phyloP scores from a whole-genome alignment of 2,888 invertebrate genomes.

The Cheilosia pagana region DNA sequence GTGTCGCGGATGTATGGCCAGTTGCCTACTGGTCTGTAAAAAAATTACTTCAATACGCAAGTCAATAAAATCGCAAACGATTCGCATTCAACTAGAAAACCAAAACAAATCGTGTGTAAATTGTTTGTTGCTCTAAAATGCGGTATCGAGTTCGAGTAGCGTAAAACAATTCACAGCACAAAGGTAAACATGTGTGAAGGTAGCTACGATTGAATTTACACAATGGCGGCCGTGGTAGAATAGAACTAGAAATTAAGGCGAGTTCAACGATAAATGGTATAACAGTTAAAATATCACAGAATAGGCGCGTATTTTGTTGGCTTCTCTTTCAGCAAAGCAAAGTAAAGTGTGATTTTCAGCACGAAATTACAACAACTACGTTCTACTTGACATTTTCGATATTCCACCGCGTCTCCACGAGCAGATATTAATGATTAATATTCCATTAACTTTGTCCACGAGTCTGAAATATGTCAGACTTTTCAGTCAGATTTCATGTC shows the following conservation, averaged over 20 bases:
- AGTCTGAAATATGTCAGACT: no score
- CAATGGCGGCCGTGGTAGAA: no score
- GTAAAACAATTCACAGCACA: background rate
- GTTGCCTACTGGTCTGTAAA: background rate
- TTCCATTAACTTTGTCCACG: no score
- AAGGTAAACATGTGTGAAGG: slow-evolving; percentile 39
- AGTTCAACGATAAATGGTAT: background rate
- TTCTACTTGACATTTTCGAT: no score
- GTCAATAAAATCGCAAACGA: slow-evolving; percentile 28
- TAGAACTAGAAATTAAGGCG: no score
- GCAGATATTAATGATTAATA: no score
- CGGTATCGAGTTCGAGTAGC: background rate
- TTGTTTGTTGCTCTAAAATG: slow-evolving; percentile 1
- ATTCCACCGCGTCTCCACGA: no score
- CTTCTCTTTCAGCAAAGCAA: no score
- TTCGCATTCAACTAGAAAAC: slow-evolving; percentile 27
- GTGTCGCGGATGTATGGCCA: slow-evolving; percentile 19
- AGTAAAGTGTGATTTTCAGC: no score
- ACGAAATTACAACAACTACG: no score
- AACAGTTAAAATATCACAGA: background rate
- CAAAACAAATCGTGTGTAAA: slow-evolving; percentile 28
- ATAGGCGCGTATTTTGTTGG: background rate
- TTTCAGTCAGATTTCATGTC: no score
- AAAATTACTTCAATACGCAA: slow-evolving; percentile 37
- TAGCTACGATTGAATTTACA: background rate